Evolutionary conservation across 1,140 invertebrate genomes (phyloP), one percentile per base, ranked within the genome.

Genomic region (Cyclargus thomasi): DNA sequence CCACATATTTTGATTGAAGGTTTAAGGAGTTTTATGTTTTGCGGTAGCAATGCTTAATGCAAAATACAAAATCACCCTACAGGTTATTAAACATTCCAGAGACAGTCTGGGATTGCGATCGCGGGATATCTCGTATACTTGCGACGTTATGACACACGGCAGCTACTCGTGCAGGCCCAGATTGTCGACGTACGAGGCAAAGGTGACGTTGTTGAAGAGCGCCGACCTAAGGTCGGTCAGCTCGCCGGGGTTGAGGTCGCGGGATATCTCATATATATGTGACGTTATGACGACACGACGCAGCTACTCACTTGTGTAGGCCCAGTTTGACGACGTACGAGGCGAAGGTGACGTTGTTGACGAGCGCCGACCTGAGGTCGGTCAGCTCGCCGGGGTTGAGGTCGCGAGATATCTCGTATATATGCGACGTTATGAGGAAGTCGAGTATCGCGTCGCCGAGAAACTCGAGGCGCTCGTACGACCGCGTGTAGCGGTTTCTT

Each of bases 261-360:
- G 80, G 70, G 92, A 93, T 18, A 94, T 92, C 86, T 98, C 96
- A 80, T 94, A 99, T 62, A 99, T 95, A 76, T 97, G 94, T 11
- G 94, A 91, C 0, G 98, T 98, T 5, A 99, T 96, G 0, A 99
- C 89, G 85, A 98, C 23, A 23, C 6, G 23, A 23, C 23, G 6
- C 23, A 23, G 21, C 18, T 35, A 82, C 84, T 83, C 62, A 90
- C 87, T 94, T 94, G 76, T 97, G 95, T 22, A 97, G 93, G 14
- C 94, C 93, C 87, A 96, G 93, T 72, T 96, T 94, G n/a, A 99
- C 97, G 62, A 95, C 93, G 36, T 98, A 92, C 47, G 95, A 95
- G 0, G 97, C 97, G 84, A 99, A 97, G 0, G 97, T 99, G 65
- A 96, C 94, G 80, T 99, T 99, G 81, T 99, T 99, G 0, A 99